phyloP scores from a whole-genome alignment of 2,797 vertebrate species.

The Arrhamphus sclerolepis region DNA sequence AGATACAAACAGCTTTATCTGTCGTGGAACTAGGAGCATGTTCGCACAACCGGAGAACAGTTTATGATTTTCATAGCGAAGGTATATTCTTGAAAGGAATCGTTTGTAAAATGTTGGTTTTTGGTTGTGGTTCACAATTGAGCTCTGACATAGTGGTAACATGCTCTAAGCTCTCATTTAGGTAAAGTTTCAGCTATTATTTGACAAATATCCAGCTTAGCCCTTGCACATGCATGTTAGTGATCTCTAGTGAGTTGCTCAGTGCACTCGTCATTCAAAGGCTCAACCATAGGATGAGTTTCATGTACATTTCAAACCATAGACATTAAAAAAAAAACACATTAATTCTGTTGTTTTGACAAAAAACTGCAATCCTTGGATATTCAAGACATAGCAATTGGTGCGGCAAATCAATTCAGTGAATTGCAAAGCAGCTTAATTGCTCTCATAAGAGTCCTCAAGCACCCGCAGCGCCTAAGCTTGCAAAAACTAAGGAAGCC shows the following conservation, averaged over 20 bases:
- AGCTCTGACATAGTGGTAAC: constrained; percentile 51
- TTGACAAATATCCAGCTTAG: constrained; percentile 80
- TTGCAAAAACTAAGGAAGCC: constrained; percentile 82
- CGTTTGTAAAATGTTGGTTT: constrained; percentile 6
- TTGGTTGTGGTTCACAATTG: constrained; percentile 20
- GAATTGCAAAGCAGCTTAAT: constrained; percentile 79
- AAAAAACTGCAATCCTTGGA: constrained; percentile 64
- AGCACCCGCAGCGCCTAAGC: constrained; percentile 83
- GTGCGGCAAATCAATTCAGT: constrained; percentile 80
- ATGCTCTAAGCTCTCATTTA: constrained; percentile 57
- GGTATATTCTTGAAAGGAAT: constrained; percentile 20
- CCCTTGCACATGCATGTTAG: constrained; percentile 87
- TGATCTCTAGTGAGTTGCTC: constrained; percentile 80
- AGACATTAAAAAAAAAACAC: constrained; percentile 57
- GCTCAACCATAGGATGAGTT: constrained; percentile 74
- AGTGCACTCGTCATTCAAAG: constrained; percentile 81
- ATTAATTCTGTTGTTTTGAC: constrained; percentile 41
- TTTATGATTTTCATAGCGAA: constrained; percentile 22
- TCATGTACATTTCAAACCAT: constrained; percentile 75
- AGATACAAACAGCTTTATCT: constrained; percentile 64
- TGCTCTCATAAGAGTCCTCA: constrained; percentile 77
- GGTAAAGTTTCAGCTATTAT: constrained; percentile 50
- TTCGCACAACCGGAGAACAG: constrained; percentile 46
- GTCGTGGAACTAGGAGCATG: constrained; percentile 54
- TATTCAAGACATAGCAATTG: constrained; percentile 76